Evolutionary conservation across 2,888 invertebrate genomes (phyloP).

Genomic region (Agonopterix arenella): DNA sequence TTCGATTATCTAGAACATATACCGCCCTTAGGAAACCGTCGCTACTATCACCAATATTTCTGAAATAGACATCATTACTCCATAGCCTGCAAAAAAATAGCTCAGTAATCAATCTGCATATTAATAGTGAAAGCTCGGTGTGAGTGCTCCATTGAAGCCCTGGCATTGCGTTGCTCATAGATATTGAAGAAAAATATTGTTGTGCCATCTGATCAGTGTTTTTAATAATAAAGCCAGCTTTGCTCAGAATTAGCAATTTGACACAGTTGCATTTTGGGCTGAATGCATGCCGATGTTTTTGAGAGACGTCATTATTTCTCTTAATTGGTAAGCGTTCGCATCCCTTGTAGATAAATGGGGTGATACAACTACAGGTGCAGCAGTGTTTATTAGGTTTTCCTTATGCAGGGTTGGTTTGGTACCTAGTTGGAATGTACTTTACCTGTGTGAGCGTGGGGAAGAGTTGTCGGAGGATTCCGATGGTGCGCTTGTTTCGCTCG

Average conservation of each 20-base stretch:
- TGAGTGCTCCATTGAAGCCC: neutral
- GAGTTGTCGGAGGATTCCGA: constrained; percentile 84
- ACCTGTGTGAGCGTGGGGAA: constrained; percentile 87
- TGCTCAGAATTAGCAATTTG: no score
- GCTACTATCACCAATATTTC: constrained; percentile 6
- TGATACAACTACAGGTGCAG: no score
- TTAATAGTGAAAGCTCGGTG: neutral
- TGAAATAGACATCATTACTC: constrained; percentile 11
- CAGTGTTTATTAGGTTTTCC: no score
- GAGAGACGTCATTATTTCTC: no score
- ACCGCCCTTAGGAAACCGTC: constrained; percentile 44
- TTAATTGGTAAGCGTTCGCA: neutral
- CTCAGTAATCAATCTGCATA: constrained; percentile 9
- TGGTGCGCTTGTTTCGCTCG: constrained; percentile 86
- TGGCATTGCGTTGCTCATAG: no score
- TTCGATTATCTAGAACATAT: constrained; percentile 82
- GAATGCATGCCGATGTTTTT: no score
- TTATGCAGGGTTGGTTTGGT: neutral
- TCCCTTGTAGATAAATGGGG: no score
- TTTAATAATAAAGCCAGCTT: no score
- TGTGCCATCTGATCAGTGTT: no score
- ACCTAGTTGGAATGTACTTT: constrained; percentile 18
- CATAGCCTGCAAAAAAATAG: constrained; percentile 17
- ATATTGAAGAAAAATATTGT: no score
- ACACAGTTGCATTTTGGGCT: no score